Percentiles rank a stretch among this genome's conserved stretches.
Conservation (phyloP, 2,888 invertebrate genomes). For the Aphelenchoides bicaudatus region DNA sequence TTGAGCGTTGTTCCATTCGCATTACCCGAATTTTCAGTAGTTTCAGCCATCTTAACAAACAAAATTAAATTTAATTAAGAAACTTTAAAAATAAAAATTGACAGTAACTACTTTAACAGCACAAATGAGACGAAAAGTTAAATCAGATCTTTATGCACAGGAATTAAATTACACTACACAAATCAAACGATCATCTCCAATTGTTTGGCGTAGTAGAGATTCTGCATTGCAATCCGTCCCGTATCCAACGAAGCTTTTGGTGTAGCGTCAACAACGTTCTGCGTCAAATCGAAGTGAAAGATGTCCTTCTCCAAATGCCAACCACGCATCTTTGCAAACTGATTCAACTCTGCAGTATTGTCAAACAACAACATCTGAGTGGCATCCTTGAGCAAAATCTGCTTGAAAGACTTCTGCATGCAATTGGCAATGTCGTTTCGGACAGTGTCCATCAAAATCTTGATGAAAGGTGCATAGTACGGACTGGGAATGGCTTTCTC, state of each 20-base stretch:
- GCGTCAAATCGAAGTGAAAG: conserved; percentile 77
- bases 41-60: too few species aligned
- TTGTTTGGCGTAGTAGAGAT: conserved; percentile 92
- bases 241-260: conserved; percentile 77
- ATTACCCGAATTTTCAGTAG: not conserved
- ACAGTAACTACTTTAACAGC: not conserved
- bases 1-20: conserved; percentile 8
- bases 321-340: conserved; percentile 66
- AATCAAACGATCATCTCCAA: conserved; percentile 95
- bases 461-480: conserved; percentile 92
- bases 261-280: conserved; percentile 56
- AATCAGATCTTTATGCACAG: conserved; percentile 7
- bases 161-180: not conserved
- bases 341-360: conserved; percentile 32
- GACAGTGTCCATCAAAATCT: conserved; percentile 87
- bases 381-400: conserved; percentile 78
- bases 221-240: conserved; percentile 82
- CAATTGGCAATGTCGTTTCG: conserved; percentile 89
- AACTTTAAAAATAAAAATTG: not conserved
- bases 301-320: conserved; percentile 78
- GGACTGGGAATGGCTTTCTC: conserved; percentile 93
- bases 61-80: conserved; percentile 4
- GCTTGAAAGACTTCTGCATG: conserved; percentile 90
- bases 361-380: conserved; percentile 76
- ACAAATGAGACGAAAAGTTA: not conserved